A percentile compares a stretch with the other conserved stretches of the same genome.
Conservation (phyloP, 2,888 invertebrate genomes). For the Bruchidius siliquastri region DNA sequence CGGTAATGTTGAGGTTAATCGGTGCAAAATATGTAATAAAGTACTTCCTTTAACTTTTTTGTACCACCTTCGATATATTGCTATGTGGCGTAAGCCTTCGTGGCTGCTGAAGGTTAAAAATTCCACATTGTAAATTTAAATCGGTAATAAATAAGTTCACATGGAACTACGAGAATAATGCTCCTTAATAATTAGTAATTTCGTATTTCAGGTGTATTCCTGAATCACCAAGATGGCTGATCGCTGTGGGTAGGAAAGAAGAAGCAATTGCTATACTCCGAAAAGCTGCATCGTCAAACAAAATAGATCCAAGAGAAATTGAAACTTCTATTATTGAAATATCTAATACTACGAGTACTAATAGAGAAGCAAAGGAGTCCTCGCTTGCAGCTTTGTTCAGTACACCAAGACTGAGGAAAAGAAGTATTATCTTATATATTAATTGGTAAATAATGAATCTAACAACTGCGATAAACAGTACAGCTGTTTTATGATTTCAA, state of each 20-base stretch:
- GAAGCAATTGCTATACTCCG: conserved; percentile 49
- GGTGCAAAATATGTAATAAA: too few relatives aligned
- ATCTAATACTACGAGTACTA: conserved; percentile 24
- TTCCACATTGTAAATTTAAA: too few relatives aligned
- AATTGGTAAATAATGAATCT: conserved; percentile 51
- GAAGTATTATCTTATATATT: conserved; percentile 50
- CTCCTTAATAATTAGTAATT: too few relatives aligned
- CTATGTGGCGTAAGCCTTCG: too few relatives aligned
- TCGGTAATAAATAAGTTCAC: too few relatives aligned
- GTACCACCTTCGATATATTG: too few relatives aligned
- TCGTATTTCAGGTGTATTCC: conserved; percentile 46
- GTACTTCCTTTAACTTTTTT: too few relatives aligned
- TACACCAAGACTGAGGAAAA: conserved; percentile 50
- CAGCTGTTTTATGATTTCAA: too few relatives aligned
- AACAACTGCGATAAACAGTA: neutral
- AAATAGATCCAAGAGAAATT: conserved; percentile 24
- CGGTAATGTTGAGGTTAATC: too few relatives aligned
- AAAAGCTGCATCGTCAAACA: conserved; percentile 40
- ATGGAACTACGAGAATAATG: too few relatives aligned
- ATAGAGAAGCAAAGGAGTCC: conserved; percentile 23
- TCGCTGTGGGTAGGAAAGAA: conserved; percentile 52
- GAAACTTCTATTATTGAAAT: conserved; percentile 20
- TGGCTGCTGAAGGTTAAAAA: too few relatives aligned
- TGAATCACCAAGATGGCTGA: conserved; percentile 61
- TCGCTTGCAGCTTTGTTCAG: conserved; percentile 49